phyloP scores from a whole-genome alignment of 2,113 vertebrate species.

The Ifrita kowaldi region DNA sequence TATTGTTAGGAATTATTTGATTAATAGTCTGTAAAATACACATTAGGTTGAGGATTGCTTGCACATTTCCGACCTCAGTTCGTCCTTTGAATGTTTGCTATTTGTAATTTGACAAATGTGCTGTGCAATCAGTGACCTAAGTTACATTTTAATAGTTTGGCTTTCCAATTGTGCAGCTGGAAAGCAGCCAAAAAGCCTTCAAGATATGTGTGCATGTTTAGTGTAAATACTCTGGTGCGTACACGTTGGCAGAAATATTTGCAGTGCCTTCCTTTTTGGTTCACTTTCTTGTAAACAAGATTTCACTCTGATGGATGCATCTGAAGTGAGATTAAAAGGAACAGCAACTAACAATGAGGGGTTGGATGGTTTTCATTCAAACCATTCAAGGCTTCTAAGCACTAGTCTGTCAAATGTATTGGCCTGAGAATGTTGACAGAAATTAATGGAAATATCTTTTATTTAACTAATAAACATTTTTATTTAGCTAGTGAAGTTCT shows the following conservation, averaged over 20 bases:
- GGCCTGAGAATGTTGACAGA: background rate
- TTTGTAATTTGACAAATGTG: constrained; percentile 2
- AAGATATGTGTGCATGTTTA: background rate
- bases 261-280: background rate
- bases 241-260: background rate
- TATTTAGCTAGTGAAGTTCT: background rate
- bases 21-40: background rate
- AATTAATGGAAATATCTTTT: background rate
- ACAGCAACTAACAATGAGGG: background rate
- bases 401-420: background rate
- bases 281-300: background rate
- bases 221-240: background rate
- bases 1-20: background rate
- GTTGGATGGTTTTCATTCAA: background rate
- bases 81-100: background rate
- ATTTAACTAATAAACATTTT: background rate
- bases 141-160: background rate
- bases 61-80: background rate
- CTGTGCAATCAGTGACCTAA: background rate
- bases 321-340: background rate
- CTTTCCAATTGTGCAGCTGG: background rate
- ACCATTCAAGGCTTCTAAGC: background rate
- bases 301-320: background rate
- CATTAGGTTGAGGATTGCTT: background rate
- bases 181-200: background rate